Base-by-base conservation (phyloP, 2,113 vertebrate genomes). In the Aix galericulata region DNA sequence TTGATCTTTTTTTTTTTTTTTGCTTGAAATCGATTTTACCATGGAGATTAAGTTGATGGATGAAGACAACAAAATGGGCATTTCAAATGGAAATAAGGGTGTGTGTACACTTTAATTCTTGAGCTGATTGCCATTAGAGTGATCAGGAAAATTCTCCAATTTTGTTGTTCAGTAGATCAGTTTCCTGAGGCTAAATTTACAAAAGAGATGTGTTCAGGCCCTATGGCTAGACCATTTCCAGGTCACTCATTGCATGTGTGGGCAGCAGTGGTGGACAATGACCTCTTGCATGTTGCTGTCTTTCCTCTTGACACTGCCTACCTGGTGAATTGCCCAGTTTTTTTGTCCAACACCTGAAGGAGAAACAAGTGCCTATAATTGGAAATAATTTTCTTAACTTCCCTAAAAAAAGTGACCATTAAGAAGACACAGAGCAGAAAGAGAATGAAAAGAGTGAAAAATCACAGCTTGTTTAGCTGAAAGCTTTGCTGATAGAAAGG, bases 181-280 rank as follows among this genome's bases (percentile, higher is more conserved):
- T 21, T 38, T 80, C 56, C 25, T 6, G 6, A 34, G 20, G n/a
- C 16, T 79, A 48, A 59, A 38, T 60, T 59, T 9, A 25, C 17
- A 48, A 67, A 78, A n/a, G 0, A 1, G 44, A 6, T 36, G 8
- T 44, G 5, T 40, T 60, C 9, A 9, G 29, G 11, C 2, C 18
- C 56, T 25, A 4, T 5, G 14, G 13, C 26, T 36, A 2, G 4
- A 13, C 12, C 6, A 29, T 16, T 55, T 53, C 42, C 36, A 58
- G 81, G 12, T 7, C 66, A 78, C 44, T 5, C 2, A 1, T 13
- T 48, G 16, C 2, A 7, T 8, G 12, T 2, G 2, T 4, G 11
- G 20, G 17, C 42, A 74, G 60, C 6, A 34, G 14, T 0, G 1
- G 15, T 38, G 23, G 34, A 13, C 27, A 22, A 14, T 1, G 0